Evolutionary conservation across 2,113 vertebrate species (phyloP).

Genomic region (Gavia stellata): DNA sequence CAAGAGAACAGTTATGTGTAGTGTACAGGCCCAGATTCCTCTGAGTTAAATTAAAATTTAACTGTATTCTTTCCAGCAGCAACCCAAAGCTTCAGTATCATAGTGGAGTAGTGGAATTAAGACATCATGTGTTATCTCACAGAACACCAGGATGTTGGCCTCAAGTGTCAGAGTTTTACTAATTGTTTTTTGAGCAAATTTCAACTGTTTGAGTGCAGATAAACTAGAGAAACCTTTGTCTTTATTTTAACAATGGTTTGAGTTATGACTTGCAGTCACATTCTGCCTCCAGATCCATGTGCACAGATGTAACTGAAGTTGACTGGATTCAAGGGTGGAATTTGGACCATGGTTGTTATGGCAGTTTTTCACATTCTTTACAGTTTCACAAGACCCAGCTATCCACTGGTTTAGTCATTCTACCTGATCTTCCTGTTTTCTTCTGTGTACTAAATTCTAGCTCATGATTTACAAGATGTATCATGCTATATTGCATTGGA

Average conservation of each 20-base stretch:
- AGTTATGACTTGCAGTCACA: not conserved
- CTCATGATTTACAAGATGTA: not conserved
- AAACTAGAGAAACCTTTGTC: not conserved
- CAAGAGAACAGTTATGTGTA: not conserved
- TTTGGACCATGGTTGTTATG: not conserved
- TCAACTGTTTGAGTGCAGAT: not conserved
- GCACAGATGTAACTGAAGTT: not conserved
- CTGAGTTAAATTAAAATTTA: not conserved
- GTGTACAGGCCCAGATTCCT: not conserved
- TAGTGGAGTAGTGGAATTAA: not conserved
- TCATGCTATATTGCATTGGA: accelerated
- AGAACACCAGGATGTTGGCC: not conserved
- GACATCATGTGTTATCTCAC: not conserved
- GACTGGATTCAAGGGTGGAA: not conserved
- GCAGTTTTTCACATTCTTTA: not conserved
- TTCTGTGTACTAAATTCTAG: not conserved
- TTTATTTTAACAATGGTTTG: not conserved
- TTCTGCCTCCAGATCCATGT: not conserved
- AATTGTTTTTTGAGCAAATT: not conserved
- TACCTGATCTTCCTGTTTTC: not conserved
- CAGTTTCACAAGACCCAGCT: not conserved
- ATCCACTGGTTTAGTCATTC: not conserved
- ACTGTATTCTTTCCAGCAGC: not conserved
- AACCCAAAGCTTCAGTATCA: not conserved
- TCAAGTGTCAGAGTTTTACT: not conserved